Base-by-base conservation (phyloP, 2,888 invertebrate species). In the Ectobius pallidus region DNA sequence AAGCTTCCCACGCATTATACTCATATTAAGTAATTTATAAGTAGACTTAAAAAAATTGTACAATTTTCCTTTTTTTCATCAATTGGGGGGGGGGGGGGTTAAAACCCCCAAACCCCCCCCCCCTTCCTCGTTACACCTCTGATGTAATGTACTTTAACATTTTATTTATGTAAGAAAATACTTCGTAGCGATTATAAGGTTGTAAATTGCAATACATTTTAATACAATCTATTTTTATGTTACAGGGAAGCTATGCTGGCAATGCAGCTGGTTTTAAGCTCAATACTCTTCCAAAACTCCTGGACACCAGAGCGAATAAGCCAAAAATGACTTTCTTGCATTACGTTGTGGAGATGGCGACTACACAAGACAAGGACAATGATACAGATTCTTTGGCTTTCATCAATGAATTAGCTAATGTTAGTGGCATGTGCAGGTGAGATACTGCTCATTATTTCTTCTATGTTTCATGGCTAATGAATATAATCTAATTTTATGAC, bases 251-350 rank as follows among this genome's bases (percentile, higher is more conserved):
- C 74, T 86, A 86, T 75, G 85, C 85, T 2, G 86, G 86, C 2
- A 84, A 86, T 77, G 86, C 86, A 1, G 83, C 82, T 6, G 86
- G 86, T 0, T 86, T 86, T 77, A 83, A 83, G 71, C 78, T 86
- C 42, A 81, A 80, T 42, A 84, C 85, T 6, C 79, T 86, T 6
- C 81, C 84, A 1, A 85, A 85, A 76, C 78, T 86, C 67, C 81
- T 83, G 46, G 86, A 86, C 69, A 84, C 84, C 3, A 77, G 85
- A 72, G 83, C 86, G 46, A 86, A 86, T 78, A 84, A 83, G 74
- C 85, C 85, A 0, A 77, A 84, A 14, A 81, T 85, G 80, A 86
- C 85, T n/a, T 81, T 86, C 30, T 80, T 86, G 69, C 86, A 86
- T 77, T 85, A 83, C 73, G 78, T 85, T 11, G 84, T 85, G 14